Evolutionary conservation across 35 echinoderm and acorn worm species (phyloP).

Genomic region (Lytechinus variegatus): DNA sequence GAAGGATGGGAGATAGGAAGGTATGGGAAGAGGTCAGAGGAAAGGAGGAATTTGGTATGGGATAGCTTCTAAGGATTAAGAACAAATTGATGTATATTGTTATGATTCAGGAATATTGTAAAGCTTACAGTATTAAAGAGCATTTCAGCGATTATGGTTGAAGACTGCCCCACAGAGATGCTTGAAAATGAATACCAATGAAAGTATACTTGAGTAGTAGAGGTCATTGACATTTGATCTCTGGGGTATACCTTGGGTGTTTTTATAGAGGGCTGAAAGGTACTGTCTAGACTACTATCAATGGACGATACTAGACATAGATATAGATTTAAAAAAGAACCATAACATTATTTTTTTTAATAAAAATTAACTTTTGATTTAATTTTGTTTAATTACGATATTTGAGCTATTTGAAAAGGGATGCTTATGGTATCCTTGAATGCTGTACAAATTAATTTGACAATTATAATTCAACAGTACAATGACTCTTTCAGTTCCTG

Average conservation of each 20-base stretch:
- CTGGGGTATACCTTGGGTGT: no score
- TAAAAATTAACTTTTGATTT: neutral
- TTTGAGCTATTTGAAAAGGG: neutral
- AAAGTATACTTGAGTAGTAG: neutral
- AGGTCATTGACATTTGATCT: neutral
- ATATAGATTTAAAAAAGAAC: neutral
- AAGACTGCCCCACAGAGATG: no score
- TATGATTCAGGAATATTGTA: no score
- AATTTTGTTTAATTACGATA: neutral
- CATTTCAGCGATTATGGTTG: no score
- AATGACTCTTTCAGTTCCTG: neutral
- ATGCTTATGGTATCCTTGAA: neutral
- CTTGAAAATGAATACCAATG: neutral
- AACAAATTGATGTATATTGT: neutral
- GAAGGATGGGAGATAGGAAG: neutral
- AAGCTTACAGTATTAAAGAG: no score
- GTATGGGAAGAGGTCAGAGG: neutral
- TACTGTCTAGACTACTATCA: neutral
- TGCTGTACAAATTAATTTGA: neutral
- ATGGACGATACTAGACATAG: neutral
- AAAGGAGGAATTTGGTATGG: neutral
- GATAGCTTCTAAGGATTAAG: neutral
- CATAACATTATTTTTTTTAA: neutral
- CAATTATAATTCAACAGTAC: neutral
- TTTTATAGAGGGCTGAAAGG: no score